These are phyloP conservation scores for Eumaeus atala DNA, from an alignment of 1,140 invertebrate genomes.

Conservation along the genomic window DNA sequence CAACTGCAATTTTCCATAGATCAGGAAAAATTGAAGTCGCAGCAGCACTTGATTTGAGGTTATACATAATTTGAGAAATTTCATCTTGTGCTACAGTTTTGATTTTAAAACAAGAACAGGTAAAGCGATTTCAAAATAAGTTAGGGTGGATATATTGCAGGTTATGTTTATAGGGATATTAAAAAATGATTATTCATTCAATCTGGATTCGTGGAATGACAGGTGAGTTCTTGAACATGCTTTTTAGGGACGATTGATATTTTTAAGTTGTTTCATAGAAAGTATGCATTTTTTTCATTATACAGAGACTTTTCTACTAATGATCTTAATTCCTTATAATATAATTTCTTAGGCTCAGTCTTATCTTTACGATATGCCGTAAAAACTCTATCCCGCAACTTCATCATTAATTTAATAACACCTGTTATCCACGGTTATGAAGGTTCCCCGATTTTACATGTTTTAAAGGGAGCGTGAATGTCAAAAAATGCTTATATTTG, in stretches of 20 bases:
- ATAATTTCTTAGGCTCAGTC: constrained; percentile 12
- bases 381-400: constrained; percentile 16
- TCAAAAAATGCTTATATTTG: no score
- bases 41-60: constrained; percentile 18
- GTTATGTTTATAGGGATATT: no score
- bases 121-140: constrained; percentile 4
- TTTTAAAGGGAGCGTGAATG: constrained; percentile 14
- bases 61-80: not conserved
- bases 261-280: not conserved
- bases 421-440: constrained; percentile 25
- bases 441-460: constrained; percentile 7
- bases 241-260: no score
- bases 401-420: constrained; percentile 24
- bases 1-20: no score
- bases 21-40: no score
- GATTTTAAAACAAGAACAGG: not conserved
- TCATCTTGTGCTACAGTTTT: not conserved
- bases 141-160: constrained; percentile 1
- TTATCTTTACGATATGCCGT: constrained; percentile 11
- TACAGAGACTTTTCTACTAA: constrained; percentile 10
- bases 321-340: constrained; percentile 23
- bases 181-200: no score
- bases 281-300: constrained; percentile 23
- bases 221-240: no score
- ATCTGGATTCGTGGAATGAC: no score